A percentile compares a stretch with the other conserved stretches of the same genome.
phyloP scores from a whole-genome alignment of 2,888 invertebrate species.

The Lypha dubia region DNA sequence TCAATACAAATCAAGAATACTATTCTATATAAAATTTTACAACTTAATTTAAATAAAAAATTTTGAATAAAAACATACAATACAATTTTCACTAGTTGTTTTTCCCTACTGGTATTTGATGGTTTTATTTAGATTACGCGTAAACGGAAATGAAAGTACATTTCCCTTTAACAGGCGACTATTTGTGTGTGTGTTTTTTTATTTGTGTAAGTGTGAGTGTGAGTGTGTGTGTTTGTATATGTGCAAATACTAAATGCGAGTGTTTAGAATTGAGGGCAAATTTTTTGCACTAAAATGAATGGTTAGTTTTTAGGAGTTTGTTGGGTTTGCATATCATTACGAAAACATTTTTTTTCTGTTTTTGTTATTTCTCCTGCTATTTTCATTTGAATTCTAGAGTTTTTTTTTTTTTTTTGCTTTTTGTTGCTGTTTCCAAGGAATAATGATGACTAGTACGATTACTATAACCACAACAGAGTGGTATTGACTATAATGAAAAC shows the following conservation, averaged over 20 bases:
- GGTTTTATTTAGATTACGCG: constrained; percentile 62
- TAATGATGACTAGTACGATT: constrained; percentile 59
- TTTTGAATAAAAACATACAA: constrained; percentile 41
- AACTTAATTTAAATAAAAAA: not conserved
- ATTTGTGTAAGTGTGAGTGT: not conserved
- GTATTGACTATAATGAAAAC: constrained; percentile 72
- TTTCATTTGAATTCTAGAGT: constrained; percentile 32
- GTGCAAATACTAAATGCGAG: not conserved
- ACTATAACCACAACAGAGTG: constrained; percentile 49
- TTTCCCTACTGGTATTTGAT: constrained; percentile 43
- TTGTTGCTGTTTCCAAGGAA: constrained; percentile 15
- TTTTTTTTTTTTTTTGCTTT: constrained; percentile 26
- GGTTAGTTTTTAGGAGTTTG: constrained; percentile 17
- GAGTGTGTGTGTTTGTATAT: not conserved
- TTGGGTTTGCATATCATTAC: constrained; percentile 47
- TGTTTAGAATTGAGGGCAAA: constrained; percentile 44
- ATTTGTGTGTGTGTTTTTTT: not conserved
- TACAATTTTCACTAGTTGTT: constrained; percentile 22
- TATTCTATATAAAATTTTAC: not conserved
- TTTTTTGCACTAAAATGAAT: constrained; percentile 48
- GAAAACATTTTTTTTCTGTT: not conserved
- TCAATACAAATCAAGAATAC: too few species aligned
- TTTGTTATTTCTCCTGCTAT: too few species aligned
- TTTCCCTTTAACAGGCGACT: constrained; percentile 52
- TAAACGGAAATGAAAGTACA: constrained; percentile 66